phyloP scores from a whole-genome alignment of 2,888 invertebrate genomes.

The Odontocerum albicorne region DNA sequence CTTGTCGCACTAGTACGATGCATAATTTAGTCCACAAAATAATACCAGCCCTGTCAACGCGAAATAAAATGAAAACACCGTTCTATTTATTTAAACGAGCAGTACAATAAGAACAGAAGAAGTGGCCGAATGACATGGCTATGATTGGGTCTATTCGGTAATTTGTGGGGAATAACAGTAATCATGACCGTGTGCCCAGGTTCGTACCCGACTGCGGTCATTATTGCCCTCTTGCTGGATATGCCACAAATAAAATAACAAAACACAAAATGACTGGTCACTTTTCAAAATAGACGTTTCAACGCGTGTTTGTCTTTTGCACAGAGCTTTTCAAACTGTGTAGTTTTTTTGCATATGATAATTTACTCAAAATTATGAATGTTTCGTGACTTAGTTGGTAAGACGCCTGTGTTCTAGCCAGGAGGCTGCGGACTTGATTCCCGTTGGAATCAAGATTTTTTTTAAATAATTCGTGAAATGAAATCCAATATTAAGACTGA shows the following conservation, averaged over 20 bases:
- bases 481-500: too few relatives aligned
- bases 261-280: conserved; percentile 22
- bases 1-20: background rate
- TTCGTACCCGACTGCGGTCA: too few relatives aligned
- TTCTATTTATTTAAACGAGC: conserved; percentile 17
- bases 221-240: conserved; percentile 16
- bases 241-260: conserved; percentile 15
- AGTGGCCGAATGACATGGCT: conserved; percentile 12
- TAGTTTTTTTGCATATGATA: background rate
- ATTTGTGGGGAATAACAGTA: conserved; percentile 17
- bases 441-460: too few relatives aligned
- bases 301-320: conserved; percentile 11
- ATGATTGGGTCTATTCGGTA: conserved; percentile 16
- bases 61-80: conserved; percentile 1
- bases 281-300: conserved; percentile 13
- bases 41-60: background rate
- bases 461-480: too few relatives aligned
- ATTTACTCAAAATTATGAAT: too few relatives aligned
- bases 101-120: conserved; percentile 1
- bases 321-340: conserved; percentile 2
- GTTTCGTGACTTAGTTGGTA: too few relatives aligned
- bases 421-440: too few relatives aligned
- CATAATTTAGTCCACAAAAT: background rate
- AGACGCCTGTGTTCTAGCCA: too few relatives aligned
- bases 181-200: too few relatives aligned